Conservation (phyloP, 2,113 vertebrate species). For the Prinia subflava region DNA sequence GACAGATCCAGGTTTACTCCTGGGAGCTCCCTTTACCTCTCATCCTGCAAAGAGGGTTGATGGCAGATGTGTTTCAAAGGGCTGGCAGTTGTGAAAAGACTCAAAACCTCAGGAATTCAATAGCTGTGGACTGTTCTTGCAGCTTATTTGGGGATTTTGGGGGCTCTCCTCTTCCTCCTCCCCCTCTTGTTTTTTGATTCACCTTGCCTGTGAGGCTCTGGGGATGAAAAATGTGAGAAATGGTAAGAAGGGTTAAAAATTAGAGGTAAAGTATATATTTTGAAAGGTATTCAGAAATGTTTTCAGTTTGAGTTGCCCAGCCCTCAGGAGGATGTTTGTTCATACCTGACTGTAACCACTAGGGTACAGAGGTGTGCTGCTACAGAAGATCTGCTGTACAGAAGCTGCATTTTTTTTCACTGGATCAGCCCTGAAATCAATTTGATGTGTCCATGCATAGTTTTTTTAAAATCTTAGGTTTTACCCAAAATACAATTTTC, state of each 20-base stretch:
- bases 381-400: background rate
- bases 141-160: background rate
- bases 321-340: background rate
- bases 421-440: background rate
- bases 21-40: conserved; percentile 33
- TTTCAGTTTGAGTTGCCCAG: background rate
- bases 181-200: background rate
- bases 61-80: conserved; percentile 36
- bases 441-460: background rate
- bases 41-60: conserved; percentile 15
- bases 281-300: background rate
- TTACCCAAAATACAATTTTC: background rate
- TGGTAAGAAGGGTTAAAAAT: background rate
- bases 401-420: background rate
- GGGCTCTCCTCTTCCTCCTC: background rate
- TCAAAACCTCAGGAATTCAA: background rate
- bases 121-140: background rate
- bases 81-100: conserved; percentile 12
- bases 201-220: background rate
- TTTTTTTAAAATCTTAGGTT: background rate
- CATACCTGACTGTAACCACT: background rate
- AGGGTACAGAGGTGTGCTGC: background rate
- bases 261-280: background rate
- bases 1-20: conserved; percentile 31
- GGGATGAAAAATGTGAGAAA: background rate